Evolutionary conservation across 92 coral and sea anemone species (phyloP), one percentile per base, ranked within the genome.

Genomic region (Epizoanthus scotinus): DNA sequence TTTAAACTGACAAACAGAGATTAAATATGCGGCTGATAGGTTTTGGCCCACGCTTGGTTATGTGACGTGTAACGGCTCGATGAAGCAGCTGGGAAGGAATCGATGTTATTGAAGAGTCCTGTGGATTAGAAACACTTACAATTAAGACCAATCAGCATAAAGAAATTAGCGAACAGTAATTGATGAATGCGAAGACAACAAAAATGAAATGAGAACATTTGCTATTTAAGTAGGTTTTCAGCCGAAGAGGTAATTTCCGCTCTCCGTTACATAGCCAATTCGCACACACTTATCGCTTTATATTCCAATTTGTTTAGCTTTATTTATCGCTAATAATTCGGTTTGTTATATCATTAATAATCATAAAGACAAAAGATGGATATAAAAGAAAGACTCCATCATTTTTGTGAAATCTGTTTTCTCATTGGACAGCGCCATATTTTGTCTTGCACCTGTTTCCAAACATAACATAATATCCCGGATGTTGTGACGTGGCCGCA

Each of bases 71-170:
- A 57, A 57, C 50, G 47, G 67, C 12, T 17, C 28, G 5, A 55
- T 20, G 3, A 19, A 66, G 36, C 81, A 66, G 60, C 67, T 66
- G 47, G 67, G 61, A 59, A n/a, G 3, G 40, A 34, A 52, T 55
- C 67, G 81, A 67, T 75, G 81, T 75, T 75, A 60, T 38, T 75
- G 68, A 49, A 58, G 81, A 75, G 26, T 75, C 81, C 81, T 75
- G 81, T 21, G 67, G 81, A 75, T 75, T 75, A 75, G 49, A 59
- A 75, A 75, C 67, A 75, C 57, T 6, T n/a, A 55, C 81, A 75
- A 75, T 75, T 75, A 75, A 75, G 57, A 75, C 68, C 81, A 75
- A 75, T 75, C 69, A 60, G 81, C 31, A 58, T 20, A 38, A 56
- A 21, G 24, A 75, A 58, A 10, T 75, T 21, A 59, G 61, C 21